Base-by-base conservation (phyloP, 2,113 vertebrate genomes). In the Andinoacara biseriatus region DNA sequence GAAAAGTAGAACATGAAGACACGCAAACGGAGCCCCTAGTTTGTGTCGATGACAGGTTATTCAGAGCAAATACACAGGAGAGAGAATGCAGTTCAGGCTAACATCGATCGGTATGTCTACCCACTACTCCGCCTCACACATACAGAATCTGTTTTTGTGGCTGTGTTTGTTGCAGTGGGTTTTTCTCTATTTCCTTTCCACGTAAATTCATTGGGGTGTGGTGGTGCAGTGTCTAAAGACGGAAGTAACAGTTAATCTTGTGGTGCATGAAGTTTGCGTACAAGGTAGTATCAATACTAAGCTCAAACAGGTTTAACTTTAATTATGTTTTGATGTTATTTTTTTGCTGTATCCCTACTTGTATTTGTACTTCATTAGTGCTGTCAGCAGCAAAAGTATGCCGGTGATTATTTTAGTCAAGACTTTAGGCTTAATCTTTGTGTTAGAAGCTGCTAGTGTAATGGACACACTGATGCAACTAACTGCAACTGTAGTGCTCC, bases 201-300 rank as follows among this genome's bases (percentile, higher is more conserved):
- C 61, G 74, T 93, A 81, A 88, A 85, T 82, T 88, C 61, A 80
- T 52, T n/a, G 35, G 89, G 85, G 90, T 93, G 92, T 88, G 91
- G 90, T 77, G 59, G 78, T 86, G 80, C 83, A 84, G 58, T 3
- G 3, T 57, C 63, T 86, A 78, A 22, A 86, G 69, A 46, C 84
- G 87, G 91, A 90, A 91, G 87, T 89, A 80, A 84, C 87, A 87
- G 74, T 86, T 80, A 59, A 31, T 80, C 72, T 86, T 83, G 59
- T 60, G 61, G 81, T 58, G 78, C 85, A 76, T 81, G 80, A 86
- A 91, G 85, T 86, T 26, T 29, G 8, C 79, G 63, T 77, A 69
- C 24, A 74, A 87, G 83, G 83, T 87, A 91, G 87, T 20, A 52
- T 26, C 22, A 14, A 17, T 31, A 57, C 52, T 54, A 1, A 78